Percentiles rank a stretch among this genome's conserved stretches.
These are phyloP conservation scores for Agonopterix subpropinquella DNA, from an alignment of 2,888 invertebrate species.

Conservation along the genomic window DNA sequence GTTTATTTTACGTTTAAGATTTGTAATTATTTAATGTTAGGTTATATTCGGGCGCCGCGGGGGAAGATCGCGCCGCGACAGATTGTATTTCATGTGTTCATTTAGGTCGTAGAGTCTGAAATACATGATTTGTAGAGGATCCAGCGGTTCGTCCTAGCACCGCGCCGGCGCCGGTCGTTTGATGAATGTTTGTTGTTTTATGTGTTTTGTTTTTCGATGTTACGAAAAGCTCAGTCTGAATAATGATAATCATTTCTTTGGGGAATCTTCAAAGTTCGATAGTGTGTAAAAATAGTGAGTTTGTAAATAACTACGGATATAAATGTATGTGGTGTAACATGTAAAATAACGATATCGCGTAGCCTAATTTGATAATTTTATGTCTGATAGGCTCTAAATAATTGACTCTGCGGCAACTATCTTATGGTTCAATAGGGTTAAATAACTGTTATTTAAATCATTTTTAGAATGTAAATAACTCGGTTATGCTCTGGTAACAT, in stretches of 20 bases:
- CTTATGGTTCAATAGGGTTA: background rate
- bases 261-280: conserved; percentile 30
- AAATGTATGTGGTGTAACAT: background rate
- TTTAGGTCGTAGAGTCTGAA: conserved; percentile 70
- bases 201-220: conserved; percentile 66
- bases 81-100: conserved; percentile 73
- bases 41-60: conserved; percentile 39
- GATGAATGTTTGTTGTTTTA: conserved; percentile 68
- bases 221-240: conserved; percentile 63
- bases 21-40: conserved; percentile 70
- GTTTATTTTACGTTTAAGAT: conserved; percentile 70
- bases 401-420: background rate
- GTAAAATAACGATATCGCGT: background rate
- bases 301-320: conserved; percentile 23
- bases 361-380: background rate
- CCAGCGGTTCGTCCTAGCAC: conserved; percentile 51
- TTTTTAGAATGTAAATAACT: background rate
- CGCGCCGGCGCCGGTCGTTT: conserved; percentile 34
- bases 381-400: background rate
- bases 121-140: conserved; percentile 53
- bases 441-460: background rate
- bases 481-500: background rate
- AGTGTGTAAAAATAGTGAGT: conserved; percentile 22
- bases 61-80: conserved; percentile 42
- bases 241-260: conserved; percentile 73